These are phyloP conservation scores for Mactromeris polynyma DNA, from an alignment of 2,888 invertebrate genomes.

Conservation along the genomic window DNA sequence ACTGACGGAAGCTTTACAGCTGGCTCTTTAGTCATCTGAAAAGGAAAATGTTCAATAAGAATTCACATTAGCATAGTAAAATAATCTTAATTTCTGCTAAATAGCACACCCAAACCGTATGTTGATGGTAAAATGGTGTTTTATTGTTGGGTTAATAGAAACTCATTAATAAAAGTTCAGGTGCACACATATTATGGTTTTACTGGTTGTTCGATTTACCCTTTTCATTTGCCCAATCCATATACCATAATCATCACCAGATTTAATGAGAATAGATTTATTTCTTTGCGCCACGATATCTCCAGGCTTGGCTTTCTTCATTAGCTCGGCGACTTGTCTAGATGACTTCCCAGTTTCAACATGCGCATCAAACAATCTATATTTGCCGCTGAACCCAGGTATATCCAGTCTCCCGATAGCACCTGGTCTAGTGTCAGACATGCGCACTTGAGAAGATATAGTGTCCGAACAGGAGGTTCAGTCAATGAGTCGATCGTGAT, in stretches of 20 bases:
- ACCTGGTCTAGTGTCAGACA: conserved; percentile 62
- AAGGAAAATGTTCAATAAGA: no score
- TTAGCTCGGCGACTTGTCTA: not conserved
- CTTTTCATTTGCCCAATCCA: conserved; percentile 68
- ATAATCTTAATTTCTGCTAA: no score
- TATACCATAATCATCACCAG: conserved; percentile 49
- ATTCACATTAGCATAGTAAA: no score
- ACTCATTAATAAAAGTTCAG: no score
- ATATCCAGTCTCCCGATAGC: conserved; percentile 34
- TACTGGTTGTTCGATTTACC: conserved; percentile 28
- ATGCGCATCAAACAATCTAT: conserved; percentile 53
- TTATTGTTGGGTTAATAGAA: no score
- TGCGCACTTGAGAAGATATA: conserved; percentile 47
- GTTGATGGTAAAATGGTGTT: no score
- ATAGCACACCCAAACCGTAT: no score
- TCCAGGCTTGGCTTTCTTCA: conserved; percentile 43
- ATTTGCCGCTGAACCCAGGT: not conserved
- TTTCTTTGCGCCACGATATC: conserved; percentile 46
- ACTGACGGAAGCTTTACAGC: conserved; percentile 42
- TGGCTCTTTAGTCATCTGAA: conserved; percentile 1
- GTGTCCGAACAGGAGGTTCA: conserved; percentile 42
- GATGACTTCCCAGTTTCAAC: conserved; percentile 34
- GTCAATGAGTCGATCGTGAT: conserved; percentile 47
- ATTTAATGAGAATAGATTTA: conserved; percentile 47
- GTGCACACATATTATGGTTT: no score